These are phyloP conservation scores for Oxyura jamaicensis DNA, from an alignment of 2,113 vertebrate species.

Conservation along the genomic window DNA sequence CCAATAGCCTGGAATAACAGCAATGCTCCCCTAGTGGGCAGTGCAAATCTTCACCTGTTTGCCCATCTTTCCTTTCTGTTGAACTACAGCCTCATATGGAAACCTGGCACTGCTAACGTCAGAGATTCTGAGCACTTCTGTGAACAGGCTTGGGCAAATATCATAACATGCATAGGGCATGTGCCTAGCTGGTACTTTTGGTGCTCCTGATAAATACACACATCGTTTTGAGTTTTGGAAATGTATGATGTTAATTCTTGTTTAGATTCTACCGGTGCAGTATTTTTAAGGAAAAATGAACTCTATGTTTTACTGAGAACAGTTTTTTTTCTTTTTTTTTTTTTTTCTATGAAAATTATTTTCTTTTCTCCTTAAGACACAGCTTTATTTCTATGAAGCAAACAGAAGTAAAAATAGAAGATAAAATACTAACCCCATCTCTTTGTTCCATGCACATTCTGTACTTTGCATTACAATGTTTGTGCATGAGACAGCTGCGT, in stretches of 20 bases:
- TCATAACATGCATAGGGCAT: neutral
- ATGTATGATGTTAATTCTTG: neutral
- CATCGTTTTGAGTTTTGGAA: neutral
- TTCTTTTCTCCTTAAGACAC: neutral
- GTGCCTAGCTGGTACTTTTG: neutral
- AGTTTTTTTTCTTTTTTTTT: neutral
- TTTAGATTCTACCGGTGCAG: neutral
- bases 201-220: neutral
- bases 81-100: neutral
- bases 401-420: neutral
- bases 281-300: neutral
- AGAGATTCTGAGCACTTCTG: neutral
- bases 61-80: neutral
- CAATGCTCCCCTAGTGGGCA: neutral
- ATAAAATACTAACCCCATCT: neutral
- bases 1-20: neutral
- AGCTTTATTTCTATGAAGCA: neutral
- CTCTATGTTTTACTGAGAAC: neutral
- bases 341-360: neutral
- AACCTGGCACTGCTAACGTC: neutral
- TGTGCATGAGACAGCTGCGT: neutral
- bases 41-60: neutral
- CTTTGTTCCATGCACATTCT: neutral
- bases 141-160: neutral
- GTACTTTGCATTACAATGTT: neutral